A percentile compares a stretch with the other conserved stretches of the same genome.
These are phyloP conservation scores for Bergia puertoricense DNA, from an alignment of 92 coral and sea anemone species.

Conservation along the genomic window DNA sequence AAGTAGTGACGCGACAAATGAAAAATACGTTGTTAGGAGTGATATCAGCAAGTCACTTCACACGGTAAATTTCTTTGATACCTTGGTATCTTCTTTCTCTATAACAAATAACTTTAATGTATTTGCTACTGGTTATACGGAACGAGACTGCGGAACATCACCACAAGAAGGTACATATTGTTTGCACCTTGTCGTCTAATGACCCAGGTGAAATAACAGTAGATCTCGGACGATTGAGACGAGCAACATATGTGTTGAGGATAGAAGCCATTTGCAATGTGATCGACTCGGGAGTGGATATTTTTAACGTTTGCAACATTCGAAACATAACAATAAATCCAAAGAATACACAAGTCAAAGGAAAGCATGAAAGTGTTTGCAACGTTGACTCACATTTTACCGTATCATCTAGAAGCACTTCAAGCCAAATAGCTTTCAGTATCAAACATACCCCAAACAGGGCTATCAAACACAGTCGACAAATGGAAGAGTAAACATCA, in stretches of 20 bases:
- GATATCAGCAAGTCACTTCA: background rate
- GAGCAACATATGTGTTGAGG: background rate
- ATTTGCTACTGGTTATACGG: background rate
- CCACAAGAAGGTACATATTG: background rate
- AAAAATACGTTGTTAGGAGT: background rate
- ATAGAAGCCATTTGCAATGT: background rate
- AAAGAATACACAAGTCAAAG: no score
- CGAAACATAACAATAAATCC: no score
- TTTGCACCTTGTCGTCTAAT: background rate
- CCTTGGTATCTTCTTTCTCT: background rate
- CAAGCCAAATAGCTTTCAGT: no score
- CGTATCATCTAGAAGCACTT: no score
- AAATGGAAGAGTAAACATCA: no score
- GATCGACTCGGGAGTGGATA: background rate
- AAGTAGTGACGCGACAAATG: no score
- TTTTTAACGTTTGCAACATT: no score
- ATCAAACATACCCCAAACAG: no score
- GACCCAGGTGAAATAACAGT: background rate
- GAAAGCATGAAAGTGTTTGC: no score
- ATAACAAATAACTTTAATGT: background rate
- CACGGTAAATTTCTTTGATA: background rate
- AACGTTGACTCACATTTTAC: no score
- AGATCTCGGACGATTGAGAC: background rate
- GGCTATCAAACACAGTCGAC: no score
- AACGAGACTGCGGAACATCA: background rate